phyloP scores from a whole-genome alignment of 2,888 invertebrate genomes.

The Glaucopsyche alexis region DNA sequence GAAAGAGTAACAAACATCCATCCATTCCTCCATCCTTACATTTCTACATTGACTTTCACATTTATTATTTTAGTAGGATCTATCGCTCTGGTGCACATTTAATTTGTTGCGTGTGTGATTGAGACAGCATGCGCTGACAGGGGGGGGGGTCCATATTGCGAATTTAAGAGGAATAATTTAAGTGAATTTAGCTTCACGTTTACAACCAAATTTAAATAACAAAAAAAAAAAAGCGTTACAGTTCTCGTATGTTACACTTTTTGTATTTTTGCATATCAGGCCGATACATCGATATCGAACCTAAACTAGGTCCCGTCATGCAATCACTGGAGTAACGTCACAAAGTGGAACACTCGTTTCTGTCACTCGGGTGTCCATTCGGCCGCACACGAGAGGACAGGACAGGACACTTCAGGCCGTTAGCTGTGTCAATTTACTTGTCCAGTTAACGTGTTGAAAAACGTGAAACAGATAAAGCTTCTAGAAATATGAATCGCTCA shows the following conservation, averaged over 20 bases:
- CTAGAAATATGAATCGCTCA: background rate
- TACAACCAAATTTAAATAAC: background rate
- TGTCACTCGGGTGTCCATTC: slow-evolving; percentile 47
- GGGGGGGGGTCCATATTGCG: too few species aligned
- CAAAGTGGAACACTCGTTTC: slow-evolving; percentile 72
- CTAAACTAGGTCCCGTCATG: slow-evolving; percentile 58
- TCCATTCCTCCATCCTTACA: too few species aligned
- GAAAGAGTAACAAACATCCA: too few species aligned
- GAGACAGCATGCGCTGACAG: too few species aligned
- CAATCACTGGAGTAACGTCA: slow-evolving; percentile 67
- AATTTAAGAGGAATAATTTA: too few species aligned
- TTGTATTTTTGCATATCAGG: slow-evolving; percentile 15
- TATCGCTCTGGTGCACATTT: too few species aligned
- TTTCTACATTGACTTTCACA: too few species aligned
- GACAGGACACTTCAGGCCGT: background rate
- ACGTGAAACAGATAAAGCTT: background rate
- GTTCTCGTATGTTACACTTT: background rate
- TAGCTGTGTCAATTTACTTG: background rate
- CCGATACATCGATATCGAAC: slow-evolving; percentile 45
- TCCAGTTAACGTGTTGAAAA: background rate
- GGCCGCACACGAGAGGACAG: slow-evolving; percentile 27
- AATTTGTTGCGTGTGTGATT: too few species aligned
- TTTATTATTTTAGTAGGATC: too few species aligned
- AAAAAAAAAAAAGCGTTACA: background rate
- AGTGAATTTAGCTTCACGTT: background rate